A percentile compares a stretch with the other conserved stretches of the same genome.
Evolutionary conservation across 2,113 vertebrate genomes (phyloP).

Genomic region (Pterocles burchelli): DNA sequence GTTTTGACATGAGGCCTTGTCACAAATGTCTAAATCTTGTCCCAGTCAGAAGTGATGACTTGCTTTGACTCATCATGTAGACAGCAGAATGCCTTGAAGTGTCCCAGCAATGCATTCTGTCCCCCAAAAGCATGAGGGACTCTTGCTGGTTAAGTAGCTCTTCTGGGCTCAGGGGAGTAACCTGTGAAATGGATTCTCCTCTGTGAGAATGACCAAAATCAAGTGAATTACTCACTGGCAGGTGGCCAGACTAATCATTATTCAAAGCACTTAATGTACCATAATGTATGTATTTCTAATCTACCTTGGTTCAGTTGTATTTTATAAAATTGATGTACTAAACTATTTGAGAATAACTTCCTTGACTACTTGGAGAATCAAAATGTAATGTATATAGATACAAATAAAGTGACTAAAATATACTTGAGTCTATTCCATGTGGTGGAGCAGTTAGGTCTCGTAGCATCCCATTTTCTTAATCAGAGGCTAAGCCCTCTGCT

Average conservation of each 20-base stretch:
- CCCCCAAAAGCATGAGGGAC: background rate
- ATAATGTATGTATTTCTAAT: constrained; percentile 78
- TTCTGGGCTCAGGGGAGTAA: background rate
- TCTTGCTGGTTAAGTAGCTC: background rate
- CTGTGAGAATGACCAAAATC: constrained; percentile 9
- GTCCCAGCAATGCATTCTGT: background rate
- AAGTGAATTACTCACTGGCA: constrained; percentile 4
- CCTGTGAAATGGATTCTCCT: background rate
- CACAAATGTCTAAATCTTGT: constrained; percentile 35
- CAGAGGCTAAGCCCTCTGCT: background rate
- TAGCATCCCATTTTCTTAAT: background rate
- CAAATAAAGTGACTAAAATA: constrained; percentile 72
- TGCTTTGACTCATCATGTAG: background rate
- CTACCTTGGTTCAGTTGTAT: constrained; percentile 69
- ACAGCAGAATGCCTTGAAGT: constrained; percentile 48
- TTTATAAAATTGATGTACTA: constrained; percentile 78
- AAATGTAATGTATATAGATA: constrained; percentile 76
- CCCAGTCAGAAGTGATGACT: constrained; percentile 23
- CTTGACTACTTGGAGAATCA: constrained; percentile 69
- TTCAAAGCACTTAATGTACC: constrained; percentile 73
- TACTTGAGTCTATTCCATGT: background rate
- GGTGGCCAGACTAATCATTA: constrained; percentile 52
- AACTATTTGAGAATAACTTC: constrained; percentile 68
- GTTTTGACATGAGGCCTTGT: constrained; percentile 62
- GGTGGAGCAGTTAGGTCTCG: background rate